Base-by-base conservation (phyloP, 2,113 vertebrate genomes). In the Mesitornis unicolor region DNA sequence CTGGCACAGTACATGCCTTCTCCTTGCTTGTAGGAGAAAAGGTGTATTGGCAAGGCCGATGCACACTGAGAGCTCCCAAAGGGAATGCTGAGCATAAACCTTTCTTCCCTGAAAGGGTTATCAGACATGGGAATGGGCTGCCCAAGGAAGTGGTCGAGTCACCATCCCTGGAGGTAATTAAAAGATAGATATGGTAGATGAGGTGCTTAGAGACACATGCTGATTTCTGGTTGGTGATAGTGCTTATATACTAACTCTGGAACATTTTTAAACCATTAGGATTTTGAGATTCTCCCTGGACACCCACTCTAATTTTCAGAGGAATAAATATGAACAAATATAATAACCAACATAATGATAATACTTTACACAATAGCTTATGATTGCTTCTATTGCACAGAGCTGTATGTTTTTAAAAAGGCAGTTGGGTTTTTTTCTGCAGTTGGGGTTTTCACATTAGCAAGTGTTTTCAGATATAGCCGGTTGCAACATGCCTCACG, bases 1-100 rank as follows among this genome's bases (percentile, higher is more conserved):
- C 63, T 87, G 48, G 24, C 38, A 16, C 15, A 48, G 45, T 74
- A 24, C 9, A 0, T 8, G 11, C 25, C 26, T 42, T 31, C n/a
- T 81, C 36, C 74, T 59, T 63, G 33, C 35, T 87, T 0, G 0
- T 2, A 16, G n/a, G 48, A 24, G 33, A n/a, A 65, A 40, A 47
- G 29, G 8, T 0, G 0, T 48, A 13, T 16, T 53, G 71, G 28
- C 42, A 15, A 65, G 68, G 25, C n/a, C 4, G 2, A 59, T 33
- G 54, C 13, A 12, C 1, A 3, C 8, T 6, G 53, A 61, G 54
- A 48, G 59, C 69, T 81, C 42, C 59, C 24, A 28, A 7, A 35
- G n/a, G 68, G 63, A 84, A 40, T 1, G 26, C 18, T n/a, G n/a
- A n/a, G n/a, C n/a, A n/a, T n/a, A n/a, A n/a, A n/a, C n/a, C n/a